Base-by-base conservation (phyloP, 2,888 invertebrate species). In the Emesis furor region DNA sequence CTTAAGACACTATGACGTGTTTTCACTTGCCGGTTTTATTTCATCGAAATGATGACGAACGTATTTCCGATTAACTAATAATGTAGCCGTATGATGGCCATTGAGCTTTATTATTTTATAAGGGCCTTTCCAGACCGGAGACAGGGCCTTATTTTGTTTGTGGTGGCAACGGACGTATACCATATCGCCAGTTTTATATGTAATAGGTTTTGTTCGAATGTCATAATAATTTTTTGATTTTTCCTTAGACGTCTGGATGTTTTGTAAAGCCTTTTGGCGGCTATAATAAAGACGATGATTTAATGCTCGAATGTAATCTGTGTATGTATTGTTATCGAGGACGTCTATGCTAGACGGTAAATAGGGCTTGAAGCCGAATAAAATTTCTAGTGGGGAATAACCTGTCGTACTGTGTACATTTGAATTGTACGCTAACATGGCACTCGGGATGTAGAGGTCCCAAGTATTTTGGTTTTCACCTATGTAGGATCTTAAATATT, bases 211-310 rank as follows among this genome's bases (percentile, higher is more conserved):
- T 24, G 78, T 37, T 73, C 17, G 32, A n/a, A 8, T 37, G 4
- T 68, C 80, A 59, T 80, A 76, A 73, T 76, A 71, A 46, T 51
- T 30, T 67, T 81, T 81, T 2, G 80, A 81, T 8, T 55, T 69
- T 73, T 76, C 76, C 73, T 76, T 81, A 39, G 73, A 67, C 17
- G 10, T 6, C 35, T 73, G 35, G 4, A 81, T 81, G 51, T 73
- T 81, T 59, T 81, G 59, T 55, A 67, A 37, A 10, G 76, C 76
- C 37, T 76, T 76, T 73, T 76, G 59, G 24, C 76, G 46, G 32
- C 67, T 73, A 35, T 73, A 76, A 17, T 76, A 65, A 17, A 76
- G 30, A 35, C 73, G 72, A 76, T 80, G 68, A 35, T 81, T 62
- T 17, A 81, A 68, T 8, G 73, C 39, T 30, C 55, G 24, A 37